Evolutionary conservation across 2,113 vertebrate genomes (phyloP).

Genomic region (Condylura cristata): DNA sequence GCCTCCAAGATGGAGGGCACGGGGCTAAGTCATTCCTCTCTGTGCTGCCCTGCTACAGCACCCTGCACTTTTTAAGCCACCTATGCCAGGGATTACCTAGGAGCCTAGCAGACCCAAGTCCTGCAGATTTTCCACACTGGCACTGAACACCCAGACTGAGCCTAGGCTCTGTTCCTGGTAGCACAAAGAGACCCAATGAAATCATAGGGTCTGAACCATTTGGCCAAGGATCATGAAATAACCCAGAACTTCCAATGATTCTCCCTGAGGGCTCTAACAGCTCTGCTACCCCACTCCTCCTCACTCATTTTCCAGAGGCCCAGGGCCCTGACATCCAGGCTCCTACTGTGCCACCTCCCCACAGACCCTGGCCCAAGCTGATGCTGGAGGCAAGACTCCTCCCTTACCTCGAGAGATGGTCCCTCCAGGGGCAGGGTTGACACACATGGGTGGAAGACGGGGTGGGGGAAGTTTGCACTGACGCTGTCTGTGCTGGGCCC

Average conservation of each 20-base stretch:
- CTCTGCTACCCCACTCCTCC: neutral
- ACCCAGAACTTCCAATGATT: neutral
- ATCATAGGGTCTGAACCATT: neutral
- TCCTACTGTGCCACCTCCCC: neutral
- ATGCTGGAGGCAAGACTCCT: constrained; percentile 30
- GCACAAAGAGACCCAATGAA: neutral
- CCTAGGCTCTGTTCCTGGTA: neutral
- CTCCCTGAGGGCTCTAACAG: neutral
- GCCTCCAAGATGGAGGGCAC: neutral
- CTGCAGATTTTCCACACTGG: neutral
- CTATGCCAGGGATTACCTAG: neutral
- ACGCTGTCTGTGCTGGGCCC: constrained; percentile 80
- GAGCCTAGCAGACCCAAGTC: neutral
- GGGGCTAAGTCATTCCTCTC: neutral
- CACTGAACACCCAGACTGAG: neutral
- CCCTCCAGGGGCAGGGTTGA: constrained; percentile 66
- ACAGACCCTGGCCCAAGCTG: neutral
- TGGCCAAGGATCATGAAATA: neutral
- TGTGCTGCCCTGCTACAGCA: neutral
- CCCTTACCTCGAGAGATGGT: constrained; percentile 78
- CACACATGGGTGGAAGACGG: constrained; percentile 80
- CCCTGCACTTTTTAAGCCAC: neutral
- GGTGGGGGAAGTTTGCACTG: constrained; percentile 79
- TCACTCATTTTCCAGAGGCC: neutral
- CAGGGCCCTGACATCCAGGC: neutral